Evolutionary conservation across 2,113 vertebrate genomes (phyloP), one percentile per base, ranked within the genome.

Genomic region (Corydoras sp.): DNA sequence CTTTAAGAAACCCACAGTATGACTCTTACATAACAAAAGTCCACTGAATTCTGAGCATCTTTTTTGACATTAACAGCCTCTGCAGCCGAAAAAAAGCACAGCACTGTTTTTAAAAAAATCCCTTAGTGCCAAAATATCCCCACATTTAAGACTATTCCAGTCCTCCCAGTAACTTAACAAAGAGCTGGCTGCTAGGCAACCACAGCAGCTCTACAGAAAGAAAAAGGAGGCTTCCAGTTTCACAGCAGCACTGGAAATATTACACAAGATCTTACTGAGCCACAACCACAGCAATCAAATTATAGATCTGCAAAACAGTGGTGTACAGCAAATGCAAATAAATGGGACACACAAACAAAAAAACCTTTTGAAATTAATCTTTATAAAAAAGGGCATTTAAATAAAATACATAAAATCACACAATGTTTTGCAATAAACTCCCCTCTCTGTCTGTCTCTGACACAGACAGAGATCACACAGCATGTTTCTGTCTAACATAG

Each of bases 91-190:
- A 71, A 63, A 54, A 69, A 76, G 63, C 13, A 15, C 51, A 18
- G 63, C 0, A 6, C 8, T 63, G 60, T 61, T 76, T 68, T 15
- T 24, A 24, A 11, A 12, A 59, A 68, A 68, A 68, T 29, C 61
- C 11, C 32, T 58, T 32, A 58, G 35, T 58, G 53, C 35, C 53
- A 24, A 53, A 32, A 66, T 62, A 73, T 29, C 62, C 58, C 60
- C 31, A 69, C 48, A 65, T 62, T 51, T 59, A 59, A 59, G 64
- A 56, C 58, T 54, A 50, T 68, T 51, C 59, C 68, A 74, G 64
- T 70, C 53, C 68, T 64, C 76, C 76, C 76, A 75, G 77, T 72
- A 78, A 75, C 69, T 72, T 55, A 31, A 72, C 68, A 61, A 75
- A 32, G 51, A 54, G 35, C 29, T 51, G 31, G 76, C 64, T 78